Conservation (phyloP, 2,797 vertebrate genomes). For the Sebastes hubbsi region DNA sequence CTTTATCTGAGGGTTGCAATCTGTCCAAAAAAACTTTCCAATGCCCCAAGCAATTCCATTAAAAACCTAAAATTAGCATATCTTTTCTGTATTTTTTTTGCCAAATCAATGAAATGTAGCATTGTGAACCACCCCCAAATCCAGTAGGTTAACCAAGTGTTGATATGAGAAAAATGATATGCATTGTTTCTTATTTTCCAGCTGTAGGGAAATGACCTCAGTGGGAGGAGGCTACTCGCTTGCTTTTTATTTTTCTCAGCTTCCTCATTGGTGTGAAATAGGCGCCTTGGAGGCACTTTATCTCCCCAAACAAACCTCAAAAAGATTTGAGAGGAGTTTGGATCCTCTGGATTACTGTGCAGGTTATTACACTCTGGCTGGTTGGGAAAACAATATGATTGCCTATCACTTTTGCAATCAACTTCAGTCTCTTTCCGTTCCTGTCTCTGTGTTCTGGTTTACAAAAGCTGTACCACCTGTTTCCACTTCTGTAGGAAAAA, state of each 20-base stretch:
- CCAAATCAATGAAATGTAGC: background rate
- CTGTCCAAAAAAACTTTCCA: slow-evolving; percentile 21
- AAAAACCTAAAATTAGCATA: slow-evolving; percentile 8
- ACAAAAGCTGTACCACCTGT: background rate
- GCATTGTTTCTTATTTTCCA: slow-evolving; percentile 42
- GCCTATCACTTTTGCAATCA: background rate
- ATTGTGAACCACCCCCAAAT: background rate
- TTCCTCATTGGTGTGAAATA: slow-evolving; percentile 23
- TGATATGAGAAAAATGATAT: slow-evolving; percentile 7
- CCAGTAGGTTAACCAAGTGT: background rate
- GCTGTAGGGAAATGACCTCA: slow-evolving; percentile 43
- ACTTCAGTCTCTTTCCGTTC: background rate
- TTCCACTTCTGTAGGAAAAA: background rate
- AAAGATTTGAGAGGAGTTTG: slow-evolving; percentile 36
- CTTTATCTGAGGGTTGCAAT: slow-evolving; percentile 30
- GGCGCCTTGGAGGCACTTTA: slow-evolving; percentile 34
- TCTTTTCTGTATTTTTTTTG: background rate
- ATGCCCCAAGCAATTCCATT: slow-evolving; percentile 10
- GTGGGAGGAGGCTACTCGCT: slow-evolving; percentile 41
- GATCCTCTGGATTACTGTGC: slow-evolving; percentile 9
- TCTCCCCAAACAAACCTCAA: slow-evolving; percentile 33
- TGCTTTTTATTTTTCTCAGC: slow-evolving; percentile 44
- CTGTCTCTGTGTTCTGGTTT: background rate
- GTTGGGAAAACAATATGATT: slow-evolving; percentile 13
- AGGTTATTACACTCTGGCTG: slow-evolving; percentile 6